Evolutionary conservation across 1,140 invertebrate species (phyloP).

Genomic region (Patella vulgata): DNA sequence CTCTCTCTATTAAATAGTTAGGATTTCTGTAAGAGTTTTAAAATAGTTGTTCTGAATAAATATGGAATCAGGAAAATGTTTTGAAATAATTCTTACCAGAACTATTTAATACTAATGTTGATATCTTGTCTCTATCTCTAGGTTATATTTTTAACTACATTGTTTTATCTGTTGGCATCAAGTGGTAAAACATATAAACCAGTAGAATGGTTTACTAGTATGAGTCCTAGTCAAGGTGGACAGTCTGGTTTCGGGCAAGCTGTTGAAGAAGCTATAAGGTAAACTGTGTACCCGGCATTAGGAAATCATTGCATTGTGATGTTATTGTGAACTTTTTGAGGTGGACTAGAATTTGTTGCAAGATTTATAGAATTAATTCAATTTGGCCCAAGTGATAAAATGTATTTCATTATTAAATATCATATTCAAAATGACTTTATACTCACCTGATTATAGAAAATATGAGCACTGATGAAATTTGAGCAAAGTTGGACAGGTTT

Average conservation of each 20-base stretch:
- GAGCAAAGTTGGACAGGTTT: too few relatives aligned
- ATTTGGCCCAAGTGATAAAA: too few relatives aligned
- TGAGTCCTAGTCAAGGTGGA: slow-evolving; percentile 70
- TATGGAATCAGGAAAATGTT: slow-evolving; percentile 16
- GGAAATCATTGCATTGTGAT: too few relatives aligned
- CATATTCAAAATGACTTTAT: too few relatives aligned
- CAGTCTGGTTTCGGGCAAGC: slow-evolving; percentile 78
- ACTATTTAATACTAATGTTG: not conserved
- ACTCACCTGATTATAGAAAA: too few relatives aligned
- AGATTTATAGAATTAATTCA: too few relatives aligned
- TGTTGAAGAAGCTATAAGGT: slow-evolving; percentile 74
- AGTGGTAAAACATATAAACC: slow-evolving; percentile 92
- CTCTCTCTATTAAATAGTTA: too few relatives aligned
- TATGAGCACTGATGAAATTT: too few relatives aligned
- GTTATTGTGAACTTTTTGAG: not conserved
- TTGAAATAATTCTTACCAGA: slow-evolving; percentile 1
- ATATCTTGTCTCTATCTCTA: slow-evolving; percentile 64
- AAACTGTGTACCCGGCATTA: too few relatives aligned
- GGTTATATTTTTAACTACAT: slow-evolving; percentile 94
- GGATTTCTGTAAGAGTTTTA: too few relatives aligned
- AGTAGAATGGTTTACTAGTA: slow-evolving; percentile 81
- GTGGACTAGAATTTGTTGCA: too few relatives aligned
- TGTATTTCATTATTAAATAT: too few relatives aligned
- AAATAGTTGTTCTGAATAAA: not conserved
- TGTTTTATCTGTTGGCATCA: slow-evolving; percentile 93